Conservation (phyloP, 2,113 vertebrate genomes). For the Eira barbara region DNA sequence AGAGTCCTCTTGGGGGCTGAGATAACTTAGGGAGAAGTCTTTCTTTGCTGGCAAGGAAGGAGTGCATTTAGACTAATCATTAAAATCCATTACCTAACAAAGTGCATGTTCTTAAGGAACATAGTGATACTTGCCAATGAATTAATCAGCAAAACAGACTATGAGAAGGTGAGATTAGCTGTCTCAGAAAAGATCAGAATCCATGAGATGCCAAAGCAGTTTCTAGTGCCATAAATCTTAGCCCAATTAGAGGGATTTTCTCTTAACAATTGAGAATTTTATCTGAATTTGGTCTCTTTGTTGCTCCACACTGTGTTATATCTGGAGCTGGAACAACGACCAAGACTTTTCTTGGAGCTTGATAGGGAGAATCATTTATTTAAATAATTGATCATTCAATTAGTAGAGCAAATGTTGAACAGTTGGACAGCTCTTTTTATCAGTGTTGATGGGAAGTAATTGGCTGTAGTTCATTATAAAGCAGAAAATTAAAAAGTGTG, state of each 20-base stretch:
- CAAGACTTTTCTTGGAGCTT: conserved; percentile 32
- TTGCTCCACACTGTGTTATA: neutral
- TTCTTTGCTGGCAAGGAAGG: neutral
- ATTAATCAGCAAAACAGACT: conserved; percentile 67
- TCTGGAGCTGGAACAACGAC: neutral
- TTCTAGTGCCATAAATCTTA: conserved; percentile 50
- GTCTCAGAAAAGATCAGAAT: conserved; percentile 47
- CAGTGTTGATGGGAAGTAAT: conserved; percentile 75
- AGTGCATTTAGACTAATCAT: conserved; percentile 72
- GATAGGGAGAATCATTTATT: conserved; percentile 74
- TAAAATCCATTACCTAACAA: conserved; percentile 77
- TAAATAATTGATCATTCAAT: conserved; percentile 86
- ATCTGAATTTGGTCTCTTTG: conserved; percentile 33
- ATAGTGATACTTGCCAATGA: conserved; percentile 50
- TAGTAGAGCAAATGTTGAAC: conserved; percentile 83
- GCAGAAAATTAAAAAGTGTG: conserved; percentile 68
- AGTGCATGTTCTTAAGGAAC: conserved; percentile 60
- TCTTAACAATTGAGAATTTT: conserved; percentile 36
- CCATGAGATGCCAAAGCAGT: neutral
- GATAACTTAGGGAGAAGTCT: conserved; percentile 32
- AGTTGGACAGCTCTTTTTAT: conserved; percentile 78
- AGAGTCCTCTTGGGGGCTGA: conserved; percentile 47
- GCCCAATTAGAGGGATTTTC: conserved; percentile 39
- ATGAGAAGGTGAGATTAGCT: conserved; percentile 59
- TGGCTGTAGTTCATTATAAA: conserved; percentile 73